phyloP scores from a whole-genome alignment of 2,113 vertebrate genomes.

The Atlantisia rogersi region DNA sequence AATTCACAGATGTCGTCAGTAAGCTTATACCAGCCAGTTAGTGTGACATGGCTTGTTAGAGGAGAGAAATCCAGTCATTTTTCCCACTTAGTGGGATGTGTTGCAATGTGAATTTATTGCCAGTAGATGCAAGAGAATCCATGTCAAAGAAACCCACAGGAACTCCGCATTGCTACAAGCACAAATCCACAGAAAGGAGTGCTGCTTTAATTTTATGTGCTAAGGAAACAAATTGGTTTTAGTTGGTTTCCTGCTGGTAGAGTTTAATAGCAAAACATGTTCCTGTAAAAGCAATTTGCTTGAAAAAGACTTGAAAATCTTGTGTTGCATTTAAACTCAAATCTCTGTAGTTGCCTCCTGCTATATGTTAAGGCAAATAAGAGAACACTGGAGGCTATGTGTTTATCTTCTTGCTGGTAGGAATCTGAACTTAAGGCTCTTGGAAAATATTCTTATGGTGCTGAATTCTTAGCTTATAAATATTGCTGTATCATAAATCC shows the following conservation, averaged over 20 bases:
- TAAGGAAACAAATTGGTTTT: background rate
- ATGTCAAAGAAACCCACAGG: background rate
- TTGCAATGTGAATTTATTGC: background rate
- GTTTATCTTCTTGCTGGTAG: background rate
- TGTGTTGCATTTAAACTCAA: background rate
- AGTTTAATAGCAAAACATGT: background rate
- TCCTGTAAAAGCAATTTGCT: background rate
- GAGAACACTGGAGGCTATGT: background rate
- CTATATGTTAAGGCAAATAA: background rate
- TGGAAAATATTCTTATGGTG: background rate
- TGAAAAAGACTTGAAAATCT: background rate
- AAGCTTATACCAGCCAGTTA: background rate
- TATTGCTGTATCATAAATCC: background rate
- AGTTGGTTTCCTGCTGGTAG: background rate
- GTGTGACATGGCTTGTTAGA: fast-evolving
- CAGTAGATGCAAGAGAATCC: background rate
- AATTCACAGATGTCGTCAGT: background rate
- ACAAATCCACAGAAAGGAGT: background rate
- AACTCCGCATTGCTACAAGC: background rate
- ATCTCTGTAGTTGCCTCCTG: background rate
- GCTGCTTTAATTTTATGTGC: background rate
- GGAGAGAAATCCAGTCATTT: background rate
- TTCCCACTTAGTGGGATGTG: background rate
- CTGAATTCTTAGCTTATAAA: background rate
- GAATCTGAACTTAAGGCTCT: background rate